phyloP scores from a whole-genome alignment of 2,113 vertebrate genomes.

The Sinocyclocheilus maitianheensis region DNA sequence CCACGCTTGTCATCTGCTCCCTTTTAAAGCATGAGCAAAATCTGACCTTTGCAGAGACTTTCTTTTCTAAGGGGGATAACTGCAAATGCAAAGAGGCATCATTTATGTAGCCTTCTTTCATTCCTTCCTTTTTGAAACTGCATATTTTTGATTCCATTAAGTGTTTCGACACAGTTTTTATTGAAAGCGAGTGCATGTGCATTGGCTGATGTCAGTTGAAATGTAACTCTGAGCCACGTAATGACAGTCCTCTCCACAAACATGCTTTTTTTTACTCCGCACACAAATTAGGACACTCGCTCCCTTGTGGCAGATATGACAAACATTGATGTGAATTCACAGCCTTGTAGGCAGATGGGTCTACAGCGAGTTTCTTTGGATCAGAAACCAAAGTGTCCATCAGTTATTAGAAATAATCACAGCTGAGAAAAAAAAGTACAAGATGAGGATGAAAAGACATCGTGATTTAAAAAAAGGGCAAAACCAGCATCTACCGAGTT shows the following conservation, averaged over 20 bases:
- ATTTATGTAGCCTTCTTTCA: constrained; percentile 22
- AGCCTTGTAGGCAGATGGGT: constrained; percentile 35
- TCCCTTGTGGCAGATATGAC: constrained; percentile 31
- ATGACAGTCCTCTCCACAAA: constrained; percentile 22
- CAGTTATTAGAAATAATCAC: constrained; percentile 12
- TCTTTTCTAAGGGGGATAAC: constrained; percentile 10
- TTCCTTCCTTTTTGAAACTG: background rate
- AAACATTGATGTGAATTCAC: constrained; percentile 35
- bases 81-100: constrained; percentile 26
- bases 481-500: background rate
- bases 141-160: constrained; percentile 1
- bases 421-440: background rate
- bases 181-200: constrained; percentile 11
- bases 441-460: background rate
- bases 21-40: constrained; percentile 51
- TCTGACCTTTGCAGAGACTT: constrained; percentile 62
- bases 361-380: constrained; percentile 25
- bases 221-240: constrained; percentile 11
- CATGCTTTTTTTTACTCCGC: constrained; percentile 9
- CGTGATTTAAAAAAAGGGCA: background rate
- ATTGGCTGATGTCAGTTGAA: constrained; percentile 8
- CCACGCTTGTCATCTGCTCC: constrained; percentile 52
- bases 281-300: constrained; percentile 29
- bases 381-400: constrained; percentile 37
- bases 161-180: constrained; percentile 5